phyloP scores from a whole-genome alignment of 2,113 vertebrate genomes.

The Tautogolabrus adspersus region DNA sequence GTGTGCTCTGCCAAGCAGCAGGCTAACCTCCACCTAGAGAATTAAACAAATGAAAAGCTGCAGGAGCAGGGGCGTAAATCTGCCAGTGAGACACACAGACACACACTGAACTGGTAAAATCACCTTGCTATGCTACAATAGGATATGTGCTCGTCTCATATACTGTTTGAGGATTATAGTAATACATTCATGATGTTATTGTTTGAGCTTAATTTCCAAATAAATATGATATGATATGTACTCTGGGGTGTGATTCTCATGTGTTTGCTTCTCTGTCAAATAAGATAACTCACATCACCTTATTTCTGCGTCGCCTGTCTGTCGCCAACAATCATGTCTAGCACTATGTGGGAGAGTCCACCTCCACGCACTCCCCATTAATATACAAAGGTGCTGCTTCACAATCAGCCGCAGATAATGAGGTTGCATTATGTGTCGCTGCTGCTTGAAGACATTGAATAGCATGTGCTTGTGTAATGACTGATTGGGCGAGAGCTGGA shows the following conservation, averaged over 20 bases:
- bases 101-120: slow-evolving; percentile 54
- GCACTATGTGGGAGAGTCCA: slow-evolving; percentile 63
- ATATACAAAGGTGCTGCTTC: slow-evolving; percentile 77
- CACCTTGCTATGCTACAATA: slow-evolving; percentile 43
- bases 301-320: slow-evolving; percentile 56
- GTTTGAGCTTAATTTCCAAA: not conserved
- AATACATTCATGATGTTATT: not conserved
- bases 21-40: slow-evolving; percentile 68
- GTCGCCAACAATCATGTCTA: slow-evolving; percentile 61
- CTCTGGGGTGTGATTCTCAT: not conserved
- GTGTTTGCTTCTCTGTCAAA: slow-evolving; percentile 7
- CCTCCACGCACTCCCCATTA: slow-evolving; percentile 72
- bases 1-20: slow-evolving; percentile 65
- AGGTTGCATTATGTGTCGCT: slow-evolving; percentile 72
- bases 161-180: not conserved
- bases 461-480: slow-evolving; percentile 71
- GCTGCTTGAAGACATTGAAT: slow-evolving; percentile 76
- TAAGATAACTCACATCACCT: slow-evolving; percentile 19
- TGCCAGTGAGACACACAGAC: slow-evolving; percentile 56
- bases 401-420: slow-evolving; percentile 80
- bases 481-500: slow-evolving; percentile 76
- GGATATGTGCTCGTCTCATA: slow-evolving; percentile 31
- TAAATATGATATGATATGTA: not conserved
- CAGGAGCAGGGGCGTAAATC: slow-evolving; percentile 74
- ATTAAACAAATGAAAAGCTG: slow-evolving; percentile 80